Conservation (phyloP, 1,140 invertebrate species). For the Telenomus remus region DNA sequence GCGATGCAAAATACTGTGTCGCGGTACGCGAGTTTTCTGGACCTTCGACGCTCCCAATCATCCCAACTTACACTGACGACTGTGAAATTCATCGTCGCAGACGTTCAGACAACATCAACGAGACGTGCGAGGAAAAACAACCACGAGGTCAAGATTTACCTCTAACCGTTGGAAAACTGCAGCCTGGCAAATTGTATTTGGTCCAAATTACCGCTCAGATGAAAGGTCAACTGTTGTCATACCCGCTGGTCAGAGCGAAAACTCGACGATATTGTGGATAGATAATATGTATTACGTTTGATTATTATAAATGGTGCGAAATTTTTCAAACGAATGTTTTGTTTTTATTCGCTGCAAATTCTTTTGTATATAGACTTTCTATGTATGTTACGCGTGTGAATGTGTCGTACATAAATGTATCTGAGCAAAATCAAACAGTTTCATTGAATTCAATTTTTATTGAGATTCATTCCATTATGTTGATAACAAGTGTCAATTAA, state of each 20-base stretch:
- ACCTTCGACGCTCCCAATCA: conserved; percentile 44
- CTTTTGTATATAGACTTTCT: conserved; percentile 30
- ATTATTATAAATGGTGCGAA: neutral
- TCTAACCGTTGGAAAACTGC: conserved; percentile 64
- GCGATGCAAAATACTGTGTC: conserved; percentile 67
- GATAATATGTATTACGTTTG: conserved; percentile 3
- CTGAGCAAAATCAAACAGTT: neutral
- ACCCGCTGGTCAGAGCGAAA: conserved; percentile 62
- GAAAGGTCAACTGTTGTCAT: conserved; percentile 65
- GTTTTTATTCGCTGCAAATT: neutral
- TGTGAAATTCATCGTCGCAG: conserved; percentile 65
- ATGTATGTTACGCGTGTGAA: conserved; percentile 11
- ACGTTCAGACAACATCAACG: conserved; percentile 63
- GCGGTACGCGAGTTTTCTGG: conserved; percentile 64
- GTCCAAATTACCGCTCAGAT: conserved; percentile 66
- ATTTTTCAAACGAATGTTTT: neutral
- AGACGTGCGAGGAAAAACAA: conserved; percentile 65
- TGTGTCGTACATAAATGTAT: conserved; percentile 15
- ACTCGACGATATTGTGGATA: conserved; percentile 29
- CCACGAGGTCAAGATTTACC: conserved; percentile 61
- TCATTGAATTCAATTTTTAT: neutral
- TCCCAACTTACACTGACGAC: conserved; percentile 63
- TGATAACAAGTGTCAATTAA: no score
- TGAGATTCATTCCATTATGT: conserved; percentile 2
- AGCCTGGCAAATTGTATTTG: conserved; percentile 65